These are phyloP conservation scores for Endotricha flammealis DNA, from an alignment of 2,888 invertebrate species.

Conservation along the genomic window DNA sequence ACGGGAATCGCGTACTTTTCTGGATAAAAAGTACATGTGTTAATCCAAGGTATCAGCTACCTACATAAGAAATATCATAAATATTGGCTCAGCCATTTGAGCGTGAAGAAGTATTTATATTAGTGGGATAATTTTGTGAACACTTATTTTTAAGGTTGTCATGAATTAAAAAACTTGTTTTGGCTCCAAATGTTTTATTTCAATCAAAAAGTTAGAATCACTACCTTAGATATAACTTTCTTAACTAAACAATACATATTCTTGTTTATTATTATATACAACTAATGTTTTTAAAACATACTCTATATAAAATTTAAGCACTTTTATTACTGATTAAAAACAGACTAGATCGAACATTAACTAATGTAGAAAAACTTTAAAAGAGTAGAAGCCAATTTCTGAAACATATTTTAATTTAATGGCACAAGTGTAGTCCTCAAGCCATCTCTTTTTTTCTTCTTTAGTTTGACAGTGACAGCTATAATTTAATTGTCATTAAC, in stretches of 20 bases:
- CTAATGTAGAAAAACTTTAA: constrained; percentile 13
- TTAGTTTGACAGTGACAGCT: no score
- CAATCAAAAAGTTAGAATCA: constrained; percentile 60
- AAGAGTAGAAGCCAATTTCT: no score
- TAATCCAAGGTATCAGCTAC: background rate
- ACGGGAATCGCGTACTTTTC: background rate
- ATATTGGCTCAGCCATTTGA: no score
- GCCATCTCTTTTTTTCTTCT: no score
- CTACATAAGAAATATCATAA: no score
- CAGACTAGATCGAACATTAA: constrained; percentile 14
- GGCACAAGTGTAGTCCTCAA: no score
- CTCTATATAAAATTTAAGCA: constrained; percentile 43
- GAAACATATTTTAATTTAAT: no score
- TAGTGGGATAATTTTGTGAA: no score
- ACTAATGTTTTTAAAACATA: constrained; percentile 64
- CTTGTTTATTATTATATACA: constrained; percentile 57
- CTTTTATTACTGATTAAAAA: constrained; percentile 24
- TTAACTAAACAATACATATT: constrained; percentile 44
- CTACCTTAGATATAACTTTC: constrained; percentile 47
- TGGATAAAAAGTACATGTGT: background rate
- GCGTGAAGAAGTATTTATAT: no score
- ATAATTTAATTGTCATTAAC: no score
- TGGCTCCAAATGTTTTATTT: constrained; percentile 48
- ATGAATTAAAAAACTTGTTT: constrained; percentile 25
- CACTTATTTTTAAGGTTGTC: no score